phyloP scores from a whole-genome alignment of 2,888 invertebrate species.

The Dasypolia templi region DNA sequence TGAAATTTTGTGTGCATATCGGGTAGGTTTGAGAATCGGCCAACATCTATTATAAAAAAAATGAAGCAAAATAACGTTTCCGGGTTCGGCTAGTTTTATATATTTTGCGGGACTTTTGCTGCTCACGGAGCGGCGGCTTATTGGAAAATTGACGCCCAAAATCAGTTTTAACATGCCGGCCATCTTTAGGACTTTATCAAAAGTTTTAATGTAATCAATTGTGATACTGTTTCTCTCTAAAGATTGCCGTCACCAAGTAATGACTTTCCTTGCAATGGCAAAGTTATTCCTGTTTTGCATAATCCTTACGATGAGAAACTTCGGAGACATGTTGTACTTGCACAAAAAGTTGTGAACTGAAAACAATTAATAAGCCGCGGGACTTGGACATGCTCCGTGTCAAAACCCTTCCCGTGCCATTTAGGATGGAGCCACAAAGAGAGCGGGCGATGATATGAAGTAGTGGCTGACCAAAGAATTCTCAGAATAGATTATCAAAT shows the following conservation, averaged over 20 bases:
- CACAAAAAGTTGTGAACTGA: constrained; percentile 60
- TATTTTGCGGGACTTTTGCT: background rate
- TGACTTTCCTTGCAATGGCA: constrained; percentile 18
- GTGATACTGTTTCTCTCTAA: background rate
- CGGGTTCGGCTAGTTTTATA: no score
- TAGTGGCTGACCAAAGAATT: background rate
- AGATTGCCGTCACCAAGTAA: constrained; percentile 9
- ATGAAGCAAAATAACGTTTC: no score
- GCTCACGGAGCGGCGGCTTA: background rate
- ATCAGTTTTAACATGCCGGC: background rate
- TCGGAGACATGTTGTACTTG: constrained; percentile 38
- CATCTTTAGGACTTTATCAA: background rate
- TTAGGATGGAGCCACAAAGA: constrained; percentile 41
- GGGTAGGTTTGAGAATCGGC: no score
- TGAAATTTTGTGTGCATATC: no score
- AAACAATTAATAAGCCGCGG: constrained; percentile 64
- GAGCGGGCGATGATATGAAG: background rate
- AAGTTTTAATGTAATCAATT: background rate
- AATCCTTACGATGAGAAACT: constrained; percentile 42
- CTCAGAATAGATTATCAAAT: background rate
- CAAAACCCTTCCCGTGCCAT: constrained; percentile 57
- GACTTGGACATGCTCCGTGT: constrained; percentile 43
- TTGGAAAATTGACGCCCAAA: background rate
- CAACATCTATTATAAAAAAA: no score
- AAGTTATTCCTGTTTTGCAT: constrained; percentile 48